Conservation (phyloP, 2,797 vertebrate species). For the Acanthis flammea region DNA sequence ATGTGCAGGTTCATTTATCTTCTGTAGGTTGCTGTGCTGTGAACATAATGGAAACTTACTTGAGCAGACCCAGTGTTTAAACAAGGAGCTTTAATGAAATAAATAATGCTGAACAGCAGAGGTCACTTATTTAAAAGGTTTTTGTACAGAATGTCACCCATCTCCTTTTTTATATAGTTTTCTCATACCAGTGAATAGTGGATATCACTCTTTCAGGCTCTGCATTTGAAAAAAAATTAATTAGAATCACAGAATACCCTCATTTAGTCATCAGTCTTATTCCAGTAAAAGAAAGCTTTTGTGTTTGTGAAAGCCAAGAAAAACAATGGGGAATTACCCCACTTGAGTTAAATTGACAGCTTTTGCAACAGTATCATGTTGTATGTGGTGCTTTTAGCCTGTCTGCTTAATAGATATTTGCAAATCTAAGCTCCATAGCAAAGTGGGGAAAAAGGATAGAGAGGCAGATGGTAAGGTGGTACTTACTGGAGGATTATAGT, state of each 20-base stretch:
- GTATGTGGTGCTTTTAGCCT: neutral
- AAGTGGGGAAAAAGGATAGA: neutral
- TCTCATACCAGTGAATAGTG: neutral
- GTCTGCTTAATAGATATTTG: conserved; percentile 1
- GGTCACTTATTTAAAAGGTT: neutral
- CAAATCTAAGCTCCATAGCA: neutral
- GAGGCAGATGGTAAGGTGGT: conserved; percentile 24
- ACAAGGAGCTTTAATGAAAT: neutral
- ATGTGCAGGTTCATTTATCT: neutral
- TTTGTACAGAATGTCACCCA: neutral
- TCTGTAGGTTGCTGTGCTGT: neutral
- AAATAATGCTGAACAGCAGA: conserved; percentile 3
- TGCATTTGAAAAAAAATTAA: neutral
- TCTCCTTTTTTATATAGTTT: neutral
- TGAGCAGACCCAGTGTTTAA: neutral
- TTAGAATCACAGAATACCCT: conserved; percentile 3
- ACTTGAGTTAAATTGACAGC: neutral
- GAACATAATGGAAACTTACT: neutral
- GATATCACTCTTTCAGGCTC: neutral
- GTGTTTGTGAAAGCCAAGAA: conserved; percentile 13
- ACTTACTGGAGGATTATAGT: neutral
- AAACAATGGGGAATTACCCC: conserved; percentile 14
- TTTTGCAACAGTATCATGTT: conserved; percentile 35
- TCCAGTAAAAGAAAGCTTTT: conserved; percentile 38
- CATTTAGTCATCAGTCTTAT: neutral